Base-by-base conservation (phyloP, 37 sponge, comb jelly and placozoan genomes). In the Beroe forskalii region DNA sequence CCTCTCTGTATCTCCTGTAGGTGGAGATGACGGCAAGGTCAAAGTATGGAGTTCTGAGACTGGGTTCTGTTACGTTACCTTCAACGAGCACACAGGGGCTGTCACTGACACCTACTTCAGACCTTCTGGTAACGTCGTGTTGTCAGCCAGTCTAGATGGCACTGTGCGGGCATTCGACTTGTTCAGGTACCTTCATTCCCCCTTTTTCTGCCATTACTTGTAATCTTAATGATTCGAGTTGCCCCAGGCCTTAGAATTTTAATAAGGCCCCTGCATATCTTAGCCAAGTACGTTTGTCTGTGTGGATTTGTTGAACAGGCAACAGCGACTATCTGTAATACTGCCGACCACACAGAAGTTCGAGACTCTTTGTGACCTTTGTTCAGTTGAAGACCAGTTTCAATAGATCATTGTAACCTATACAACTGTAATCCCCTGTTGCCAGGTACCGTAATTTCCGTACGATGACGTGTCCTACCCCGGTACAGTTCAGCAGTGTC, bases 11-110 rank as follows among this genome's bases (percentile, higher is more conserved):
- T 55, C 60, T 20, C 60, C 60, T 20, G 60, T 55, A 66, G 89
- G 96, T n/a, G 99, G 96, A 31, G 96, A 95, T 67, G 99, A 97
- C 90, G 94, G 95, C 6, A 97, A 97, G 93, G 98, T 97, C 24
- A 97, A 97, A 90, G 90, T 97, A 6, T 97, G 99, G 99, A 95
- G 93, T 90, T 94, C 95, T 0, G 66, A 66, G 31, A 91, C 94
- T 67, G 95, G 99, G 17, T 96, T 97, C 91, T 97, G 99, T 90
- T 96, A 93, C 92, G 93, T 95, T 20, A 97, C 99, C 0, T 97
- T 97, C 40, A 44, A 83, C n/a, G 96, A 97, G 63, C 99, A 97
- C 93, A 93, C 94, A 20, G 93, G 93, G 0, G 92, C 92, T 32
- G 95, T 97, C 32, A 93, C 96, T 22, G 93, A 92, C 4, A 93